Conservation (phyloP, 1,140 invertebrate species). For the Venustaconcha ellipsiformis region DNA sequence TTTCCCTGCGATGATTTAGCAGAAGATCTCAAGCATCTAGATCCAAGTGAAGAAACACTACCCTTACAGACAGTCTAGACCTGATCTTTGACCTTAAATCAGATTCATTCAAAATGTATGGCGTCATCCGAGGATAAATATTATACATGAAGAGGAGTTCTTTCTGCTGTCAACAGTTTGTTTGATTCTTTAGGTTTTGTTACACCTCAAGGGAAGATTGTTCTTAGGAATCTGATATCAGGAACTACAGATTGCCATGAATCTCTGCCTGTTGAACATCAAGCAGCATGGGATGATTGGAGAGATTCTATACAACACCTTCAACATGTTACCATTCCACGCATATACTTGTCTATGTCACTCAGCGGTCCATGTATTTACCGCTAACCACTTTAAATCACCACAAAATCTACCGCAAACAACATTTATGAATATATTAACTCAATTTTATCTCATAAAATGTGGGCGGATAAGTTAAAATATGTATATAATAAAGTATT, state of each 20-base stretch:
- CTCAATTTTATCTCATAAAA: too few species aligned
- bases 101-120: slow-evolving; percentile 20
- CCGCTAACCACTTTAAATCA: too few species aligned
- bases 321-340: slow-evolving; percentile 10
- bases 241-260: slow-evolving; percentile 3
- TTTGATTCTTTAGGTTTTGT: slow-evolving; percentile 10
- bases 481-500: too few species aligned
- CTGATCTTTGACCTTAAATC: slow-evolving; percentile 19
- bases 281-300: neutral
- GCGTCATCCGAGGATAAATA: slow-evolving; percentile 10
- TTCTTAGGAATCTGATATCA: slow-evolving; percentile 3
- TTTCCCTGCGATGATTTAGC: slow-evolving; percentile 10
- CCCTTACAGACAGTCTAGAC: slow-evolving; percentile 28
- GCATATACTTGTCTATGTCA: slow-evolving; percentile 12
- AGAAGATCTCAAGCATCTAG: slow-evolving; percentile 14
- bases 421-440: too few species aligned
- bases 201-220: slow-evolving; percentile 2
- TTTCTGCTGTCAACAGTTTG: neutral
- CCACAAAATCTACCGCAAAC: too few species aligned
- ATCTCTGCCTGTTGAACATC: neutral
- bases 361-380: slow-evolving; percentile 1
- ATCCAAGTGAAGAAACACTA: slow-evolving; percentile 4
- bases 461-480: too few species aligned
- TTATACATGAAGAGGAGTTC: slow-evolving; percentile 14
- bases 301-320: neutral